These are phyloP conservation scores for Tragelaphus imberbis DNA, from an alignment of 2,113 vertebrate genomes.

Conservation along the genomic window DNA sequence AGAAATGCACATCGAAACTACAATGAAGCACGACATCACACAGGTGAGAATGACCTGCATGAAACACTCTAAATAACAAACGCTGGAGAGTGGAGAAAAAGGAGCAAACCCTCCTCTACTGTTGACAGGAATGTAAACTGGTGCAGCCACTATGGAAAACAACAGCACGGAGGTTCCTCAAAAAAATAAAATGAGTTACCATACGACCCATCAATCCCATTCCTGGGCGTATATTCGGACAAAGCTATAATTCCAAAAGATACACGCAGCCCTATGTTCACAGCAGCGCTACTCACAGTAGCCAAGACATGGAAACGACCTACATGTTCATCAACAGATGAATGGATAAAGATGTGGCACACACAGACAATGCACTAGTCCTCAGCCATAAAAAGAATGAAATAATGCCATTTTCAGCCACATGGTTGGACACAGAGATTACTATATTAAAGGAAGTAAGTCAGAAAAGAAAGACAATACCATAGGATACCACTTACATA, in stretches of 20 bases:
- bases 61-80: background rate
- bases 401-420: background rate
- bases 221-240: background rate
- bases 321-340: background rate
- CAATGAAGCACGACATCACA: background rate
- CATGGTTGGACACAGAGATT: background rate
- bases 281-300: background rate
- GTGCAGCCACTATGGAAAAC: background rate
- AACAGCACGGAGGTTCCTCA: background rate
- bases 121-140: background rate
- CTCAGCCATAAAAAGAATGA: background rate
- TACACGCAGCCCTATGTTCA: accelerated
- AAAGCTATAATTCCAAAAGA: background rate
- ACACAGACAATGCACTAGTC: background rate
- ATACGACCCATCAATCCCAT: background rate
- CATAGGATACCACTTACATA: background rate
- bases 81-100: background rate
- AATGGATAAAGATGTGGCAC: background rate
- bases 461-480: background rate
- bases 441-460: background rate
- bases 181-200: background rate
- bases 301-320: background rate
- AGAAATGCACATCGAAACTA: background rate
- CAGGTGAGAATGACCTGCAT: background rate
- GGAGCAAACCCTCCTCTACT: background rate